Base-by-base conservation (phyloP, 2,113 vertebrate genomes). In the Chauna torquata region DNA sequence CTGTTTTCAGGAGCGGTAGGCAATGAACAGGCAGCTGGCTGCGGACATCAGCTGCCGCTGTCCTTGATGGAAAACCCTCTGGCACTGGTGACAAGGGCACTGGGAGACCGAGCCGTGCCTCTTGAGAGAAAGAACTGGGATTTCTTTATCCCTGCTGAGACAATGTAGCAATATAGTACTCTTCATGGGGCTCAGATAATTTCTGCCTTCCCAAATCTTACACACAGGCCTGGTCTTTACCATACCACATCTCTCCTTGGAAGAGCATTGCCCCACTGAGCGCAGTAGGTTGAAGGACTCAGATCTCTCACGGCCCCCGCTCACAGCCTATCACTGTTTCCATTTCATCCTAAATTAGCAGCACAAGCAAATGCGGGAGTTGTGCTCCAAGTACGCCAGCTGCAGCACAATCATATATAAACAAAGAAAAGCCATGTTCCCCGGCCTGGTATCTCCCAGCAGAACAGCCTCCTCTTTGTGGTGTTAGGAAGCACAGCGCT, bases 381-480 rank as follows among this genome's bases (percentile, higher is more conserved):
- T 0, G 3, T 27, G 72, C 79, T 94, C 77, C 14, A 59, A 27
- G 14, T 49, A 40, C 1, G 0, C 52, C 93, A 96, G 94, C 94
- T 95, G 92, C 94, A 76, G 65, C 69, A 62, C 12, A 81, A 82
- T n/a, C 68, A 44, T 1, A 0, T 70, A 50, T 0, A 1, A 86
- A 95, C 95, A 96, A 95, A 90, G 91, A 44, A 58, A 70, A 66
- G 23, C 70, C 30, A 1, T 94, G 86, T 97, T 95, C 80, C 65
- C 92, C 82, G 84, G 90, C 64, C 91, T 93, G 87, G 76, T 87
- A 86, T 61, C 82, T 78, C 70, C 85, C 72, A 70, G 77, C 44
- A 87, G 87, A 94, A 96, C 89, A 96, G 76, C 20, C 83, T 72
- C 49, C 66, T 89, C 94, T 96, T 95, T 96, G 94, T 95, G 93